These are phyloP conservation scores for Vulpes vulpes DNA, from an alignment of 2,113 vertebrate genomes.

Conservation along the genomic window DNA sequence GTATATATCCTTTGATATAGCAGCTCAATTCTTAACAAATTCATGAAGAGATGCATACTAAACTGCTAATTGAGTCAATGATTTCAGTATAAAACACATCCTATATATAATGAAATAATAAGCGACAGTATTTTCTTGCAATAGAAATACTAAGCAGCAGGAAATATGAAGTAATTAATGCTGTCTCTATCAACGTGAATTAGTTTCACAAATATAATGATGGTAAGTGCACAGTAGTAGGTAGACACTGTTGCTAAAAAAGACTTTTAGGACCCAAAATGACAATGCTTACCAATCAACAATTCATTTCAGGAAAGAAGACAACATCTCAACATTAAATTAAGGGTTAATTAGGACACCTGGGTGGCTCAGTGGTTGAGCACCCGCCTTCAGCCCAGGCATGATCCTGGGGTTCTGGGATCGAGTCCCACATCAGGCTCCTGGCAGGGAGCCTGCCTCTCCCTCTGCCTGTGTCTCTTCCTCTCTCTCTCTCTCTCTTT, in stretches of 20 bases:
- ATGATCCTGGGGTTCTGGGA: no score
- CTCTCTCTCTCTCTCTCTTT: no score
- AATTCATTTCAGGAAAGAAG: not conserved
- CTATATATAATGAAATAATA: slow-evolving; percentile 19
- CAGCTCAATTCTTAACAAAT: not conserved
- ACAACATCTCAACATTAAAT: not conserved
- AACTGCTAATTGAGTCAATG: not conserved
- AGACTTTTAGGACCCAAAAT: not conserved
- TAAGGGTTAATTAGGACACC: not conserved
- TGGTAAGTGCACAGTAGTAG: not conserved
- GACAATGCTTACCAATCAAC: not conserved
- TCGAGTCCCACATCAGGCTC: no score
- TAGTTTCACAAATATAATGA: not conserved
- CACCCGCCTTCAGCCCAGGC: no score
- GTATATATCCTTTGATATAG: not conserved
- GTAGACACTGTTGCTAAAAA: not conserved
- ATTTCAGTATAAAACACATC: not conserved
- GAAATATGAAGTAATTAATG: not conserved
- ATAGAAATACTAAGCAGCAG: not conserved
- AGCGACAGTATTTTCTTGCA: not conserved
- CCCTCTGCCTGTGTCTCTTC: no score
- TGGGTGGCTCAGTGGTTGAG: no score
- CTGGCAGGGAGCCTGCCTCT: no score
- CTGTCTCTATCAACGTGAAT: not conserved
- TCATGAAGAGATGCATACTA: not conserved